These are phyloP conservation scores for Eurystomus glaucurus DNA, from an alignment of 2,797 vertebrate species.

Conservation along the genomic window DNA sequence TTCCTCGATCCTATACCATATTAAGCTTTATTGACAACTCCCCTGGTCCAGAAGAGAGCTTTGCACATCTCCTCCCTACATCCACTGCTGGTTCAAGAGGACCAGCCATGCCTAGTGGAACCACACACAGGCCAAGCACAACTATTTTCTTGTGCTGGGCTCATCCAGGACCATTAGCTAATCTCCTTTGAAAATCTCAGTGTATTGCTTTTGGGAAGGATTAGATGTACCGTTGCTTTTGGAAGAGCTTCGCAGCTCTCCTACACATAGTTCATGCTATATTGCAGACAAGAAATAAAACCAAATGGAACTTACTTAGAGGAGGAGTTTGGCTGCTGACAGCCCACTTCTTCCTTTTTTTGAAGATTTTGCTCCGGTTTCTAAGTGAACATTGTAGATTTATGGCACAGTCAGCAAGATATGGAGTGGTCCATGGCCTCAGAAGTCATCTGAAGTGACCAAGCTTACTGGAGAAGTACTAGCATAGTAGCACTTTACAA, in stretches of 20 bases:
- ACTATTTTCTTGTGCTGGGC: background rate
- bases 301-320: background rate
- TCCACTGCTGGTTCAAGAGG: background rate
- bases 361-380: background rate
- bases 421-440: rapidly evolving
- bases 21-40: background rate
- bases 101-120: background rate
- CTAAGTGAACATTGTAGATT: background rate
- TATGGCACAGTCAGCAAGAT: background rate
- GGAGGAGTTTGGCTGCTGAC: background rate
- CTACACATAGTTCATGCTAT: rapidly evolving
- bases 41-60: background rate
- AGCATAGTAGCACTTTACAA: background rate
- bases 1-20: background rate
- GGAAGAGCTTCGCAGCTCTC: background rate
- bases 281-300: background rate
- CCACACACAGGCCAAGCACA: background rate
- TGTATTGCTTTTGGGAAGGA: background rate
- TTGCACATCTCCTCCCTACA: background rate
- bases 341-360: background rate
- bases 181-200: background rate
- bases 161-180: background rate
- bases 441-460: background rate
- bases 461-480: background rate
- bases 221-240: background rate